These are phyloP conservation scores for Polypterus senegalus DNA, from an alignment of 2,113 vertebrate genomes.

Conservation along the genomic window DNA sequence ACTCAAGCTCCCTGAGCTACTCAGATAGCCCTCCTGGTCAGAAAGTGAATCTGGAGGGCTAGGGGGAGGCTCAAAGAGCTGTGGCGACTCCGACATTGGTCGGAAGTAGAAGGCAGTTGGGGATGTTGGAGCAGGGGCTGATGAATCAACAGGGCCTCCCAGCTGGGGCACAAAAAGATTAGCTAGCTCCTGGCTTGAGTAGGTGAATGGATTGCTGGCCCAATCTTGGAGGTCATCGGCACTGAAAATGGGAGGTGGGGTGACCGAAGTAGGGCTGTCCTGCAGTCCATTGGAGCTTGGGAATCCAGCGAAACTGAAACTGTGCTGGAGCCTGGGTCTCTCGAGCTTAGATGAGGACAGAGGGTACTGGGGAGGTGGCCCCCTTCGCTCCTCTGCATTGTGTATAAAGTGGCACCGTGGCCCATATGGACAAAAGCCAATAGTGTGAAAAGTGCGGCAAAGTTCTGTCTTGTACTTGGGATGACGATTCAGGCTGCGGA, in stretches of 20 bases:
- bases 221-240: constrained; percentile 77
- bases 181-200: constrained; percentile 97
- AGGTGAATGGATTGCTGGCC: constrained; percentile 92
- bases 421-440: constrained; percentile 91
- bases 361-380: constrained; percentile 48
- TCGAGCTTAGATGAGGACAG: constrained; percentile 63
- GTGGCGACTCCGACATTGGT: constrained; percentile 84
- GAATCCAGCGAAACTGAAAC: constrained; percentile 94
- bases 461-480: constrained; percentile 98
- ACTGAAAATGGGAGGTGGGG: constrained; percentile 85
- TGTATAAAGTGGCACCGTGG: constrained; percentile 98
- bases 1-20: constrained; percentile 90
- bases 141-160: constrained; percentile 55
- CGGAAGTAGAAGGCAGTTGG: constrained; percentile 79
- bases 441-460: constrained; percentile 98
- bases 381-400: constrained; percentile 87
- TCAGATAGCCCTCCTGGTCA: constrained; percentile 95
- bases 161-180: constrained; percentile 83
- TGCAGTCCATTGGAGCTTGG: constrained; percentile 72
- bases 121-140: constrained; percentile 46
- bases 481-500: constrained; percentile 89
- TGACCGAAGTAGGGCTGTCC: constrained; percentile 94
- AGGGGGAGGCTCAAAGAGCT: constrained; percentile 77
- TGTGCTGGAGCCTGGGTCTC: constrained; percentile 90
- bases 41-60: constrained; percentile 93